Percentiles rank a stretch among this genome's conserved stretches.
These are phyloP conservation scores for Ptychoptera albimana DNA, from an alignment of 2,888 invertebrate genomes.

Conservation along the genomic window DNA sequence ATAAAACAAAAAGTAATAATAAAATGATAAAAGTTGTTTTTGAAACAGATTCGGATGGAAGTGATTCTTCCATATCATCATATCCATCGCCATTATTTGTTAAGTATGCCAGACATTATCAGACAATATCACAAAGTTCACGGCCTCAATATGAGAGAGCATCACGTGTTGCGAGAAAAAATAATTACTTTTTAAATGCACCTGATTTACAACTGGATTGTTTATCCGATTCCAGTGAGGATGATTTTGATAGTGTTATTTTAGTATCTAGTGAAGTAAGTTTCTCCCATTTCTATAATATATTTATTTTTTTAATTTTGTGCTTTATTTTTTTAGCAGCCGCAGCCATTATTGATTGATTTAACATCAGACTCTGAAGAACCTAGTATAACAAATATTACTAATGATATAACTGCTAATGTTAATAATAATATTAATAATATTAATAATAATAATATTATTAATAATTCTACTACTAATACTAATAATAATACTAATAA, in stretches of 20 bases:
- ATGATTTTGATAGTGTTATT: conserved; percentile 35
- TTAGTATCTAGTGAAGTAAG: neutral
- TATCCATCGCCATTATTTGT: neutral
- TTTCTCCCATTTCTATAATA: neutral
- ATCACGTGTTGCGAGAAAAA: too few species aligned
- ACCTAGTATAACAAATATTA: conserved; percentile 18
- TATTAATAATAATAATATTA: neutral
- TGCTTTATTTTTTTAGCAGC: conserved; percentile 25
- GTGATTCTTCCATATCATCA: conserved; percentile 6
- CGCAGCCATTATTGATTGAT: conserved; percentile 36
- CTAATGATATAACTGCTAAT: neutral
- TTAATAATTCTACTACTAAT: neutral
- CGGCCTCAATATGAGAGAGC: neutral
- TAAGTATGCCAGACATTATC: neutral
- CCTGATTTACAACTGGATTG: conserved; percentile 67
- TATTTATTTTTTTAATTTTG: neutral
- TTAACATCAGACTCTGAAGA: conserved; percentile 41
- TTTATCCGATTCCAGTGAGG: conserved; percentile 48
- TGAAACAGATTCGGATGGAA: conserved; percentile 11
- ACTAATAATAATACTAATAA: neutral
- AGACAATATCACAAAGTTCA: neutral
- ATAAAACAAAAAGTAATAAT: conserved; percentile 1
- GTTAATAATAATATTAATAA: neutral
- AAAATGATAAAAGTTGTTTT: conserved; percentile 2
- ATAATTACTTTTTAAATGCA: conserved; percentile 36